Percentiles rank a stretch among this genome's conserved stretches.
These are phyloP conservation scores for Gallirallus australis DNA, from an alignment of 2,797 vertebrate species.

Conservation along the genomic window DNA sequence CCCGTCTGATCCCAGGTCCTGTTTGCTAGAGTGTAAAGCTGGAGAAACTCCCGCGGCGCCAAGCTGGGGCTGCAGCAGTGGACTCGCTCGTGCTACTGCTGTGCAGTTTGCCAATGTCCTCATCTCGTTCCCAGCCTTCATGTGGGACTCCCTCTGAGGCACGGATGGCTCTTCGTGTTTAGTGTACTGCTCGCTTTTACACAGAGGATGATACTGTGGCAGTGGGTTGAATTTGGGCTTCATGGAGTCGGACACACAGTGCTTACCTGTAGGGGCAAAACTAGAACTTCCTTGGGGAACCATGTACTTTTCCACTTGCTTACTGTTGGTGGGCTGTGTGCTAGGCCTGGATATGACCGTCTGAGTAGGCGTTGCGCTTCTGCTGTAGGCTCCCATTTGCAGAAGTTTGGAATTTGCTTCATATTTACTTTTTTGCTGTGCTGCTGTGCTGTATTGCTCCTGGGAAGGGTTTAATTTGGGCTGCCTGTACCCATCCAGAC, in stretches of 20 bases:
- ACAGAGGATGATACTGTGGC: conserved; percentile 66
- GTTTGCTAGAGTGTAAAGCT: conserved; percentile 73
- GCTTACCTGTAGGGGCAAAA: conserved; percentile 85
- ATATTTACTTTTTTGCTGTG: conserved; percentile 79
- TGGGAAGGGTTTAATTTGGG: conserved; percentile 75
- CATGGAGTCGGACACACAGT: conserved; percentile 79
- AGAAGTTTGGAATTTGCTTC: conserved; percentile 80
- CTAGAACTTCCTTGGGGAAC: conserved; percentile 82
- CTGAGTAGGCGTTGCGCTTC: conserved; percentile 73
- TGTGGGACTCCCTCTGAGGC: conserved; percentile 73
- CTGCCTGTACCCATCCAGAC: conserved; percentile 72
- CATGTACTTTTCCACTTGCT: conserved; percentile 79
- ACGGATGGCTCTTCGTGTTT: conserved; percentile 68
- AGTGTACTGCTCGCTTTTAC: conserved; percentile 66
- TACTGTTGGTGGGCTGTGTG: conserved; percentile 71
- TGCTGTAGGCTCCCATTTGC: conserved; percentile 76
- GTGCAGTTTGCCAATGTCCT: conserved; percentile 67
- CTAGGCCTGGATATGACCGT: conserved; percentile 66
- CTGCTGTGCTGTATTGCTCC: conserved; percentile 45
- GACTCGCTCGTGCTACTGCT: conserved; percentile 24
- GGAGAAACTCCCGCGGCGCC: conserved; percentile 55
- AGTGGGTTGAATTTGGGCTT: conserved; percentile 76
- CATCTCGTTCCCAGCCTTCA: conserved; percentile 71
- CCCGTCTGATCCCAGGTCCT: conserved; percentile 80
- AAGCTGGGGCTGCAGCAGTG: conserved; percentile 58